Percentiles rank a stretch among this genome's conserved stretches.
Conservation (phyloP, 2,113 vertebrate genomes). For the Labrus mixtus region DNA sequence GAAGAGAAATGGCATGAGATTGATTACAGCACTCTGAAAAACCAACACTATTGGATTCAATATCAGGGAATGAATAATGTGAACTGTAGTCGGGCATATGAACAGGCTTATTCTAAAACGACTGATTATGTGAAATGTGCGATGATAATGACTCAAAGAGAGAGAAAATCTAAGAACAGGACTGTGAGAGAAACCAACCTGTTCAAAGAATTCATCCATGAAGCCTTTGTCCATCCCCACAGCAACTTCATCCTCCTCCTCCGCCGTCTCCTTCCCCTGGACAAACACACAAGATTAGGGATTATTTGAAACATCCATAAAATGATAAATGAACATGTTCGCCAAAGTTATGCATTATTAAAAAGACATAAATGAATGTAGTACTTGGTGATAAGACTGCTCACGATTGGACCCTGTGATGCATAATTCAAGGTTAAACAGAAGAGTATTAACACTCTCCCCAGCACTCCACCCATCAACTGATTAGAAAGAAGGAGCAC, state of each 20-base stretch:
- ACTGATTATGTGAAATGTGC: too few relatives aligned
- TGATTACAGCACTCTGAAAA: conserved; percentile 40
- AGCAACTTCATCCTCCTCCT: conserved; percentile 90
- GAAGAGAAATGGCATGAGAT: conserved; percentile 18
- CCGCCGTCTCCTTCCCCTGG: conserved; percentile 89
- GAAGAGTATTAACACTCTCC: conserved; percentile 1
- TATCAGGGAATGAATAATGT: conserved; percentile 7
- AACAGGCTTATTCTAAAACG: neutral
- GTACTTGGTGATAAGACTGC: neutral
- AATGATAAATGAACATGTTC: neutral
- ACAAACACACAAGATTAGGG: conserved; percentile 25
- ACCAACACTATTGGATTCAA: conserved; percentile 24
- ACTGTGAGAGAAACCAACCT: conserved; percentile 80
- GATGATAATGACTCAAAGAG: neutral
- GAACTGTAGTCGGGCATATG: neutral
- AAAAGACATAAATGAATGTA: neutral
- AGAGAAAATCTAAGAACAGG: neutral
- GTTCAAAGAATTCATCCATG: conserved; percentile 96
- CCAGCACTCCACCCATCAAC: conserved; percentile 36
- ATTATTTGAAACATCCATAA: neutral
- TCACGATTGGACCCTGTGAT: neutral
- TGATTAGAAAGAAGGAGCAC: conserved; percentile 55
- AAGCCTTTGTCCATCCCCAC: conserved; percentile 92
- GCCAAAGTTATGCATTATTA: neutral
- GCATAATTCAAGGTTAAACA: conserved; percentile 47